Conservation (phyloP, 1,140 invertebrate genomes). For the Carposina sasakii region DNA sequence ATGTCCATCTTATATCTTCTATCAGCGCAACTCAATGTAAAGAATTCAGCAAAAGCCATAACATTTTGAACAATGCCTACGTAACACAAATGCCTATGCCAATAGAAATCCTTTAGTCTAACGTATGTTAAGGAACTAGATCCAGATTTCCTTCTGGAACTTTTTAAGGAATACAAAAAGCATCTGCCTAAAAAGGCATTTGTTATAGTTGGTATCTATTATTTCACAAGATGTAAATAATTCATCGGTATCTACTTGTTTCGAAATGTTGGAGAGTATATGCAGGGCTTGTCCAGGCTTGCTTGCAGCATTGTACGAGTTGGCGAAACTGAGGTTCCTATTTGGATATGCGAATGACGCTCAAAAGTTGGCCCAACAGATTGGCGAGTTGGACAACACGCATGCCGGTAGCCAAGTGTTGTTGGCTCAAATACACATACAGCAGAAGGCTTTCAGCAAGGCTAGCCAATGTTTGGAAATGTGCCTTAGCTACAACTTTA, state of each 20-base stretch:
- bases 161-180: conserved; percentile 84
- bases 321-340: conserved; percentile 87
- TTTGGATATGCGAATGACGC: conserved; percentile 83
- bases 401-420: conserved; percentile 89
- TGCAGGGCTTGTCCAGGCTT: conserved; percentile 88
- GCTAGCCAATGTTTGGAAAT: conserved; percentile 90
- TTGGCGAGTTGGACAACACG: conserved; percentile 84
- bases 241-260: conserved; percentile 65
- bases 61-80: conserved; percentile 81
- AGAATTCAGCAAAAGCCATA: conserved; percentile 75
- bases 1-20: conserved; percentile 79
- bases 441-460: conserved; percentile 82
- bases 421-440: conserved; percentile 88
- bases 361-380: conserved; percentile 77
- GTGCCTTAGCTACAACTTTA: conserved; percentile 92
- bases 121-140: conserved; percentile 85
- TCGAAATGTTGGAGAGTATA: conserved; percentile 82
- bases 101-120: conserved; percentile 80
- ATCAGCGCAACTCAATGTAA: conserved; percentile 77
- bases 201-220: conserved; percentile 67
- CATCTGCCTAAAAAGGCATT: conserved; percentile 78
- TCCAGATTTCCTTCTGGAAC: conserved; percentile 88
- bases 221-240: conserved; percentile 59
- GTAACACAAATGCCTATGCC: conserved; percentile 79
- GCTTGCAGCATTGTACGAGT: conserved; percentile 80